Conservation (phyloP, 2,797 vertebrate species). For the Chloroceryle inda region DNA sequence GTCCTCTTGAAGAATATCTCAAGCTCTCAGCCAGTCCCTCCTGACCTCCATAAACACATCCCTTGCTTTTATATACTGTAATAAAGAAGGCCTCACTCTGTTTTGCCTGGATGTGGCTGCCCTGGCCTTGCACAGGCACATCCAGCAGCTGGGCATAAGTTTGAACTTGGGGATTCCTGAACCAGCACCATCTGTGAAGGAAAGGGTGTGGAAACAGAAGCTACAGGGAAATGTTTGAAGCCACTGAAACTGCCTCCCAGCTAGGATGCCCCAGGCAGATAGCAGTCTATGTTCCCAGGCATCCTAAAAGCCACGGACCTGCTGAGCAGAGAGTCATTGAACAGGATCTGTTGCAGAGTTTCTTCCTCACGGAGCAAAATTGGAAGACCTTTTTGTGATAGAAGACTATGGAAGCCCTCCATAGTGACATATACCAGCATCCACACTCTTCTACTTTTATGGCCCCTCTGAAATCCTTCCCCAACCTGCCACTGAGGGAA, state of each 20-base stretch:
- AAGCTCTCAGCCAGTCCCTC: slow-evolving; percentile 26
- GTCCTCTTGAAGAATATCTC: slow-evolving; percentile 64
- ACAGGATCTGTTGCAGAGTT: neutral
- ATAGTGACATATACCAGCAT: neutral
- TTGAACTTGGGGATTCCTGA: slow-evolving; percentile 13
- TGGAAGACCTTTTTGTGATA: neutral
- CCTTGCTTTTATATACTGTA: slow-evolving; percentile 24
- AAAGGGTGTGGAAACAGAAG: slow-evolving; percentile 23
- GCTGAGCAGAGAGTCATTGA: neutral
- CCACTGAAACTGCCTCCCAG: neutral
- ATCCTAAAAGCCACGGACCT: neutral
- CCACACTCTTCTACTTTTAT: neutral
- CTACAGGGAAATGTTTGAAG: neutral
- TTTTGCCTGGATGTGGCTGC: slow-evolving; percentile 32
- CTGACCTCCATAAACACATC: slow-evolving; percentile 56
- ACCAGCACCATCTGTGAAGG: slow-evolving; percentile 27
- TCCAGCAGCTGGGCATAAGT: slow-evolving; percentile 54
- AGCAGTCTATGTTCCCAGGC: neutral
- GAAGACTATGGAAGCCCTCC: neutral
- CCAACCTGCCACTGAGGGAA: neutral
- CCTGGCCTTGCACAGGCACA: slow-evolving; percentile 29
- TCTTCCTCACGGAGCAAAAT: neutral
- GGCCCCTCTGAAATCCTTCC: neutral
- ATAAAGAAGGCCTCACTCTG: slow-evolving; percentile 14
- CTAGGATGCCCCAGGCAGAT: neutral